These are phyloP conservation scores for Microtus ochrogaster DNA, from an alignment of 2,113 vertebrate genomes.

Conservation along the genomic window DNA sequence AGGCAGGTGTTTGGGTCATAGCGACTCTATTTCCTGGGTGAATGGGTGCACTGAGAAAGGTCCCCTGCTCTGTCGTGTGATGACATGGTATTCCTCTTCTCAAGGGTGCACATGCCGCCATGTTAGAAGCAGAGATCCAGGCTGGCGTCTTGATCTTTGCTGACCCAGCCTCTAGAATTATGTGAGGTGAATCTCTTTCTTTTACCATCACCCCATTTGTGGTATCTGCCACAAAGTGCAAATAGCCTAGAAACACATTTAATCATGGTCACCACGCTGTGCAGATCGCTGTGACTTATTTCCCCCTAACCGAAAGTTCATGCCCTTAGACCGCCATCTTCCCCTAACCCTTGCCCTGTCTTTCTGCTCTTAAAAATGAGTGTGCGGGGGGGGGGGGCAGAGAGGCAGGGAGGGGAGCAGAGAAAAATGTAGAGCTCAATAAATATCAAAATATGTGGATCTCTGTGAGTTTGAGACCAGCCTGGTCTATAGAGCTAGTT, in stretches of 20 bases:
- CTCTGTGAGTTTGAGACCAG: too few relatives aligned
- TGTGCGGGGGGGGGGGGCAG: too few relatives aligned
- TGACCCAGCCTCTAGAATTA: not conserved
- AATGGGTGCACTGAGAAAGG: not conserved
- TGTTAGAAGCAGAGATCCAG: too few relatives aligned
- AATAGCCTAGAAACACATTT: not conserved
- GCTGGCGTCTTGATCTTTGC: not conserved
- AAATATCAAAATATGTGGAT: too few relatives aligned
- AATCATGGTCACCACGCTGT: not conserved
- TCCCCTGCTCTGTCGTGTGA: not conserved
- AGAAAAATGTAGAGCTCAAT: too few relatives aligned
- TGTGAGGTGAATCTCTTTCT: not conserved
- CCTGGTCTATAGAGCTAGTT: too few relatives aligned
- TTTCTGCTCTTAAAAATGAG: not conserved
- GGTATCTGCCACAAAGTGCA: not conserved
- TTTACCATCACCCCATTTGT: not conserved
- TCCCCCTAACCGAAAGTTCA: not conserved
- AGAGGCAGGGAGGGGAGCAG: too few relatives aligned
- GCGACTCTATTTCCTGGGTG: not conserved
- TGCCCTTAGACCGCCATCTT: not conserved
- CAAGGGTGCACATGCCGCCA: not conserved
- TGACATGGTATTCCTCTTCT: not conserved
- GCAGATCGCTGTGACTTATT: not conserved
- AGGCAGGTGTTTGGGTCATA: not conserved
- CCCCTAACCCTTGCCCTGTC: not conserved